A percentile compares a stretch with the other conserved stretches of the same genome.
These are phyloP conservation scores for Meiosimyza platycephala DNA, from an alignment of 2,888 invertebrate species.

Conservation along the genomic window DNA sequence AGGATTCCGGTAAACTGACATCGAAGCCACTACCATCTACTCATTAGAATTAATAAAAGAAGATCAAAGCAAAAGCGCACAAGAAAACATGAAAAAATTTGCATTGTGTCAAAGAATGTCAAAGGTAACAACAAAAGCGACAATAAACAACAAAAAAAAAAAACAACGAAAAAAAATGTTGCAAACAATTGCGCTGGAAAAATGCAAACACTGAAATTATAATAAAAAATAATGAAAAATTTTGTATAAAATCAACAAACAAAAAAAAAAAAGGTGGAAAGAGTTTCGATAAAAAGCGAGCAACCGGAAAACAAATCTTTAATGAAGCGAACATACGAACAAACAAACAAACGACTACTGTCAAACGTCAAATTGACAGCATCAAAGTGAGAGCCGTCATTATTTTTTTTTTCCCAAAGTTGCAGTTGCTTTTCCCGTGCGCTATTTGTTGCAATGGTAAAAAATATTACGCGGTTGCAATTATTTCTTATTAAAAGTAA, in stretches of 20 bases:
- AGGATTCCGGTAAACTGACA: background rate
- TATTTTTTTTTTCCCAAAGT: slow-evolving; percentile 11
- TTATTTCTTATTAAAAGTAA: background rate
- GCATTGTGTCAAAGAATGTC: slow-evolving; percentile 47
- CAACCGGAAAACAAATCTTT: slow-evolving; percentile 48
- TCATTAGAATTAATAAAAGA: slow-evolving; percentile 51
- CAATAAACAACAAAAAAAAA: slow-evolving; percentile 46
- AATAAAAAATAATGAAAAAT: slow-evolving; percentile 32
- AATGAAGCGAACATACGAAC: slow-evolving; percentile 43
- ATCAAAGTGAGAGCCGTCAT: slow-evolving; percentile 39
- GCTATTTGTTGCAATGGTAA: background rate
- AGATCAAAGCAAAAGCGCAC: slow-evolving; percentile 47
- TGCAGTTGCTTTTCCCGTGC: slow-evolving; percentile 18
- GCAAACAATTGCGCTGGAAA: slow-evolving; percentile 54
- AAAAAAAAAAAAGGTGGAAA: slow-evolving; percentile 18
- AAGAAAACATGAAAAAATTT: slow-evolving; percentile 35
- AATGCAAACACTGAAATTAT: slow-evolving; percentile 35
- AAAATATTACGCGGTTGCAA: slow-evolving; percentile 3
- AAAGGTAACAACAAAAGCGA: slow-evolving; percentile 52
- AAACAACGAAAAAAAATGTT: slow-evolving; percentile 28
- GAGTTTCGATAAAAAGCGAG: slow-evolving; percentile 44
- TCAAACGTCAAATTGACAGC: slow-evolving; percentile 47
- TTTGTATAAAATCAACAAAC: slow-evolving; percentile 1
- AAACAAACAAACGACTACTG: slow-evolving; percentile 37
- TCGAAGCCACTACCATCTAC: slow-evolving; percentile 28